Percentiles rank a stretch among this genome's conserved stretches.
Evolutionary conservation across 1,140 invertebrate species (phyloP).

Genomic region (Drosophila baimaii): DNA sequence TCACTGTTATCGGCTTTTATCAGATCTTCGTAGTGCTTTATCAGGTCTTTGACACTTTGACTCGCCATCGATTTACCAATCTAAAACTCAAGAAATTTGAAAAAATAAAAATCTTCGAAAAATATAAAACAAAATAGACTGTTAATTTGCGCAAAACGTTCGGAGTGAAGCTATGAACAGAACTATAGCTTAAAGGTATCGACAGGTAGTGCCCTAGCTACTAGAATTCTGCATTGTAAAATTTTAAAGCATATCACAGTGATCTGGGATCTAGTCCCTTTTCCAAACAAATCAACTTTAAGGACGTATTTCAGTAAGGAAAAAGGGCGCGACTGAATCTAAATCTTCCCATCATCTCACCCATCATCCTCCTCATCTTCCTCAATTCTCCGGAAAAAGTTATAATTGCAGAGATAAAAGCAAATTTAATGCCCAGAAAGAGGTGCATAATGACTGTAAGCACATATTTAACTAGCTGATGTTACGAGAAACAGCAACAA

Average conservation of each 20-base stretch:
- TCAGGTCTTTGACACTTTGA: not conserved
- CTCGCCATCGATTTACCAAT: not conserved
- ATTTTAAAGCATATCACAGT: not conserved
- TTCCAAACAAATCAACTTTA: no score
- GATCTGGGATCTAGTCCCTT: not conserved
- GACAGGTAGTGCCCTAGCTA: not conserved
- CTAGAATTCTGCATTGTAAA: not conserved
- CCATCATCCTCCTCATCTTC: not conserved
- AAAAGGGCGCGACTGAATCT: no score
- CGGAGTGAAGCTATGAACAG: not conserved
- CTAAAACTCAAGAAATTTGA: not conserved
- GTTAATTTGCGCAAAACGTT: not conserved
- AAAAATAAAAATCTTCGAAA: not conserved
- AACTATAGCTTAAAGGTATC: no score
- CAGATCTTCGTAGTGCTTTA: not conserved
- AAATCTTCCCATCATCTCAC: constrained; percentile 1
- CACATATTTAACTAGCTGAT: constrained; percentile 38
- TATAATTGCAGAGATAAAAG: constrained; percentile 30
- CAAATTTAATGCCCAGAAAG: constrained; percentile 50
- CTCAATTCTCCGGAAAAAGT: not conserved
- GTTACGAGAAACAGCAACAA: constrained; percentile 44
- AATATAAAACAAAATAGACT: not conserved
- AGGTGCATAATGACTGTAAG: constrained; percentile 55
- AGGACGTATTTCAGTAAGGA: no score
- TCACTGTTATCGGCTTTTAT: not conserved